Conservation (phyloP, 2,888 invertebrate species). For the Nomada ferruginata region DNA sequence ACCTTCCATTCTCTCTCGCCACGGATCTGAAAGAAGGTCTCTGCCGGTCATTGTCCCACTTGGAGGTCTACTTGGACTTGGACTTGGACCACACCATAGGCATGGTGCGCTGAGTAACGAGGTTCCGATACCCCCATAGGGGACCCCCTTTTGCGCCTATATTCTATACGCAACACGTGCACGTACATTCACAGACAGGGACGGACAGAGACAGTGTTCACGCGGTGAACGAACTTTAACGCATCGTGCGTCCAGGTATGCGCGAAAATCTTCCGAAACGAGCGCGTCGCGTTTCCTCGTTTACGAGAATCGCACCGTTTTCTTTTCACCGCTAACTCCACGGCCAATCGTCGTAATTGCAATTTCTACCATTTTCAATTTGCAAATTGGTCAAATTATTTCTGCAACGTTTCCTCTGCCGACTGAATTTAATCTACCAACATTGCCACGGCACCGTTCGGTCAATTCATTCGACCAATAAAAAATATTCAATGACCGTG, state of each 20-base stretch:
- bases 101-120: conserved; percentile 76
- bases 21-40: conserved; percentile 83
- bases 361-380: too few relatives aligned
- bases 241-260: conserved; percentile 32
- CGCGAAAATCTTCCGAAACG: conserved; percentile 53
- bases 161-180: conserved; percentile 63
- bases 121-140: conserved; percentile 78
- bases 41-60: conserved; percentile 84
- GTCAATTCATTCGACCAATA: background rate
- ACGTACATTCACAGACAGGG: conserved; percentile 46
- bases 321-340: background rate
- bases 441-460: background rate
- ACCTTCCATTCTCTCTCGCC: conserved; percentile 70
- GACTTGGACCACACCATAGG: conserved; percentile 77
- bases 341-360: background rate
- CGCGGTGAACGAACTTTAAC: conserved; percentile 66
- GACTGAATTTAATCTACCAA: too few relatives aligned
- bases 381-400: too few relatives aligned
- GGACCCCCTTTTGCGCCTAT: conserved; percentile 77
- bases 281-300: conserved; percentile 18
- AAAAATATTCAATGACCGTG: background rate
- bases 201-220: conserved; percentile 50
- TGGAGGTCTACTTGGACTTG: conserved; percentile 80
- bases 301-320: conserved; percentile 1
- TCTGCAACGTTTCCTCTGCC: too few relatives aligned